Base-by-base conservation (phyloP, 2,888 invertebrate species). In the Lysandra coridon region DNA sequence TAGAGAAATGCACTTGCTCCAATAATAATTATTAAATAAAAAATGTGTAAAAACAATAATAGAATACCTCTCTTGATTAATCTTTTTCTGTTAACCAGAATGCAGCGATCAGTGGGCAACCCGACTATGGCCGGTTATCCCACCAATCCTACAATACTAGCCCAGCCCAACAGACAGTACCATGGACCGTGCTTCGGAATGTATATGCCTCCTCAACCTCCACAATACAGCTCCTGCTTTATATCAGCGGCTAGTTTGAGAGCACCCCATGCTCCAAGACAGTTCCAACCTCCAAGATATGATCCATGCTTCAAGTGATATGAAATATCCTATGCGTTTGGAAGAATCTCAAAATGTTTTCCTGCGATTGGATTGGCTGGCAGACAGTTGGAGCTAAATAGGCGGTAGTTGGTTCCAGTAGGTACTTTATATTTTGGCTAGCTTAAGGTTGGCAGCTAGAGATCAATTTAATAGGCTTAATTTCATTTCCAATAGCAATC, bases 91-190 rank as follows among this genome's bases (percentile, higher is more conserved):
- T 80, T 88, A 84, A 17, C 4, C 85, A 93, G 92, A 86, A 92
- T 93, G 92, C 91, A 92, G 81, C 90, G 89, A 76, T 87, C 89
- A 81, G 85, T 83, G 73, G 87, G 85, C 84, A 87, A 88, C 81
- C 79, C 81, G 40, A 82, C 81, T 79, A 83, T 83, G 81, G 78
- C 82, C 12, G 81, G 81, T 2, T 77, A 80, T 7, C 82, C 83
- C 33, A 75, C 57, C 30, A 78, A 78, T 53, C 78, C 76, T 2
- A 57, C 79, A 53, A 75, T 74, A 1, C 69, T 69, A 7, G 80
- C 76, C 3, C 79, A 79, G 44, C 78, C 64, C 0, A 62, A 40
- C 33, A 37, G 64, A 14, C 62, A 64, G 40, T 78, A 80, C 75
- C 81, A 80, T 33, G 83, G 83, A 5, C 84, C 84, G 5, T 85